phyloP scores from a whole-genome alignment of 1,140 invertebrate species.

The Lucilia cuprina region DNA sequence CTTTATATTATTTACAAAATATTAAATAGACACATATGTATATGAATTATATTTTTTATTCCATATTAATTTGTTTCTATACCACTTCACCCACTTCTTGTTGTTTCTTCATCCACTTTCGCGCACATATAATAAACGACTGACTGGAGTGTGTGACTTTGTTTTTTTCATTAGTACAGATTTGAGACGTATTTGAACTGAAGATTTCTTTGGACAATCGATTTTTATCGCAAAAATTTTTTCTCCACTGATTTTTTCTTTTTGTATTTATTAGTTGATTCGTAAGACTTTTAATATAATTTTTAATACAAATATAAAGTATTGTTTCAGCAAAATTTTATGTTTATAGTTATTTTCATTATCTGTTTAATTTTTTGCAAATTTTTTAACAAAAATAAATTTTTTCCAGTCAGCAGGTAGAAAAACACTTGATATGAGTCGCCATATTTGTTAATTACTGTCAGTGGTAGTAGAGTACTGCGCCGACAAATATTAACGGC shows the following conservation, averaged over 20 bases:
- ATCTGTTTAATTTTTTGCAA: neutral
- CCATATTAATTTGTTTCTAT: slow-evolving; percentile 10
- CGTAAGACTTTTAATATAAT: neutral
- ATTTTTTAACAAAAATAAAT: slow-evolving; percentile 30
- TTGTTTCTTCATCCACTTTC: neutral
- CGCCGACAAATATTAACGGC: no score
- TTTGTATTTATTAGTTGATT: neutral
- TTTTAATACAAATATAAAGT: neutral
- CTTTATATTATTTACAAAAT: neutral
- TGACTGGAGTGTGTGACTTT: slow-evolving; percentile 5
- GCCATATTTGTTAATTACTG: slow-evolving; percentile 38
- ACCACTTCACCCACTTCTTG: slow-evolving; percentile 22
- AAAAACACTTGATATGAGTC: slow-evolving; percentile 40
- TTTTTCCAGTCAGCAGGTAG: slow-evolving; percentile 37
- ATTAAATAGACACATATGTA: no score
- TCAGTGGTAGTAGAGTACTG: no score
- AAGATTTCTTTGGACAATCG: slow-evolving; percentile 9
- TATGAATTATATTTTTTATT: neutral
- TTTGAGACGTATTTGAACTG: neutral
- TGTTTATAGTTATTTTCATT: neutral
- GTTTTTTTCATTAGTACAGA: neutral
- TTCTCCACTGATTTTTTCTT: neutral
- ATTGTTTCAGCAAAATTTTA: neutral
- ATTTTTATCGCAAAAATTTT: slow-evolving; percentile 24
- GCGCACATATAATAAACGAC: slow-evolving; percentile 14